Percentiles rank a stretch among this genome's conserved stretches.
phyloP scores from a whole-genome alignment of 2,113 vertebrate species.

The Pterophyllum scalare region DNA sequence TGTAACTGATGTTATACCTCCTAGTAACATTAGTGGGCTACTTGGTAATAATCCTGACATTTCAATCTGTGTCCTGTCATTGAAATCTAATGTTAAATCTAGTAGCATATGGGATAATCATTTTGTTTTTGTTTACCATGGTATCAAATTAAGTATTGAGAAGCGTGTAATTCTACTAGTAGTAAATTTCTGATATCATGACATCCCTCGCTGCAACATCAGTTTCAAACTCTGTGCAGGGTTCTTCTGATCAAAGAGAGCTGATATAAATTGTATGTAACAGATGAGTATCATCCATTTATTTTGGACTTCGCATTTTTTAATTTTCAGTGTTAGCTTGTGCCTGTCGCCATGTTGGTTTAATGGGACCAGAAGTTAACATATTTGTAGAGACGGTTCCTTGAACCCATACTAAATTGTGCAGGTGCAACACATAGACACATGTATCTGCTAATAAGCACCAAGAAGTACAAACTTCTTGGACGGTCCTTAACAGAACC shows the following conservation, averaged over 20 bases:
- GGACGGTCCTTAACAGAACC: not conserved
- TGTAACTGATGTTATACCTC: too few species aligned
- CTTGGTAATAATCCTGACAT: too few species aligned
- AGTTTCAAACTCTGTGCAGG: not conserved
- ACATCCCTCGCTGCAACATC: not conserved
- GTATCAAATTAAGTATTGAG: too few species aligned
- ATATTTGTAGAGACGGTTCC: not conserved
- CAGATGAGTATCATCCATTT: not conserved
- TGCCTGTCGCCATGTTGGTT: not conserved
- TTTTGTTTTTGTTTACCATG: too few species aligned
- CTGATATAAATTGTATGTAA: not conserved
- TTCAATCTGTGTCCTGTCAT: too few species aligned
- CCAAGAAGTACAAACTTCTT: fast-evolving
- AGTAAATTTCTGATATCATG: too few species aligned
- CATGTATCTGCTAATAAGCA: not conserved
- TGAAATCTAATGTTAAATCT: too few species aligned
- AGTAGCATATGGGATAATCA: too few species aligned
- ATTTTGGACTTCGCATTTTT: not conserved
- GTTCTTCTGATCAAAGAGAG: not conserved
- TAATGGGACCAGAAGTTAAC: not conserved
- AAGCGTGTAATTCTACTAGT: fast-evolving
- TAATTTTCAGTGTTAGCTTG: not conserved
- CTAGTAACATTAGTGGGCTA: too few species aligned
- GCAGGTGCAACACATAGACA: not conserved
- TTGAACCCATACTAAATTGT: too few species aligned